Evolutionary conservation across 1,140 invertebrate species (phyloP), one percentile per base, ranked within the genome.

Genomic region (Anastrepha obliqua): DNA sequence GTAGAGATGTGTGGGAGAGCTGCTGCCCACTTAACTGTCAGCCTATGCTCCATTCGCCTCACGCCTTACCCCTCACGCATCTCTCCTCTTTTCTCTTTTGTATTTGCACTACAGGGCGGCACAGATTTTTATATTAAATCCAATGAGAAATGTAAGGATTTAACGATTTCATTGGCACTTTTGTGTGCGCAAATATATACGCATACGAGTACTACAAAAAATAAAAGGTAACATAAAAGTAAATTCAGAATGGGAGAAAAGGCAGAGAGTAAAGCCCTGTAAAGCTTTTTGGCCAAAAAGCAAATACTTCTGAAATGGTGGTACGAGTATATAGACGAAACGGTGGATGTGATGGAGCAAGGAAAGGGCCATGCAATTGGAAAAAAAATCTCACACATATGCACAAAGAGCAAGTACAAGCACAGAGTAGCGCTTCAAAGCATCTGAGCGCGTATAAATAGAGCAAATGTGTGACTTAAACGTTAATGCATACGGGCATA

Each of bases 231-330:
- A 20, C 1, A 9, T 15, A 47, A 74, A 17, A 74, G 4, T 15
- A 44, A 74, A 29, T 29, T 29, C 13, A 55, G 42, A 78, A 17
- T 17, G 1, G 8, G 2, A 78, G 15, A n/a, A 17, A 1, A 42
- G 39, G 15, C 3, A 78, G 47, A 9, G n/a, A 2, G 15, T 29
- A 81, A 11, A 81, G n/a, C n/a, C 6, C 74, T 55, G 47, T 5
- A 81, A 81, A 81, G 74, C 74, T 47, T 11, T 81, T 81, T 81
- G 74, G 47, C 74, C 74, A 55, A 81, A 74, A 55, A 51, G 74
- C 74, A 81, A 81, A 81, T 81, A 81, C 74, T 44, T 47, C 20
- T 81, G 17, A 81, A 81, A 81, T 55, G 47, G 2, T 29, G 74
- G 74, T 55, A 11, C 20, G 74, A 55, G 47, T 20, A 20, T 15